These are phyloP conservation scores for Dynastes maya DNA, from an alignment of 2,888 invertebrate genomes.

Conservation along the genomic window DNA sequence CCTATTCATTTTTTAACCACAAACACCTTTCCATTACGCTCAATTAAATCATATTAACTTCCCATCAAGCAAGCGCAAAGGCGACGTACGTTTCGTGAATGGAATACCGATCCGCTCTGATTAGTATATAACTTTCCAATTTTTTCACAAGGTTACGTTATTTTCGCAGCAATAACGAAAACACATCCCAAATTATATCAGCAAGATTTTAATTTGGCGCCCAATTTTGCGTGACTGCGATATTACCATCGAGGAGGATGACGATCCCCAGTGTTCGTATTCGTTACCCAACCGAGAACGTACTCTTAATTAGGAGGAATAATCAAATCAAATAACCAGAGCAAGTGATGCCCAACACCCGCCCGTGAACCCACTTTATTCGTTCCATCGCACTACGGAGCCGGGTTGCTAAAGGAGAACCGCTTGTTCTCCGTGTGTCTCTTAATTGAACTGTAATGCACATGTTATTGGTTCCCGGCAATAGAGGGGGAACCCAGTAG, in stretches of 20 bases:
- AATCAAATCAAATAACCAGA: constrained; percentile 51
- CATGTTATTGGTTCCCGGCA: constrained; percentile 62
- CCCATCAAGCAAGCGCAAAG: not conserved
- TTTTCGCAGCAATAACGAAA: not conserved
- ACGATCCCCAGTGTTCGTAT: not conserved
- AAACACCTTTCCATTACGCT: constrained; percentile 11
- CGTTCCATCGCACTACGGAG: constrained; percentile 50
- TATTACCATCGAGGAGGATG: constrained; percentile 8
- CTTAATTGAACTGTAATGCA: constrained; percentile 62
- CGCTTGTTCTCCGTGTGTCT: constrained; percentile 55
- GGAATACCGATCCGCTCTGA: constrained; percentile 28
- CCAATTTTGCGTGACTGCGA: constrained; percentile 23
- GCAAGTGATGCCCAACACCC: constrained; percentile 59
- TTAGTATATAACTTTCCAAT: constrained; percentile 18
- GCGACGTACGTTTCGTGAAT: constrained; percentile 20
- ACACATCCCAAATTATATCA: not conserved
- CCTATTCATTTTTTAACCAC: not conserved
- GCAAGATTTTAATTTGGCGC: constrained; percentile 30
- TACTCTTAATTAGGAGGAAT: constrained; percentile 49
- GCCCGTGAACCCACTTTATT: constrained; percentile 58
- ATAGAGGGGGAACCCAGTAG: constrained; percentile 57
- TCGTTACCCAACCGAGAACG: constrained; percentile 32
- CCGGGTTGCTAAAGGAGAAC: constrained; percentile 21
- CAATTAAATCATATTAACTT: constrained; percentile 26
- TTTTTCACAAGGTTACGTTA: constrained; percentile 28